Conservation (phyloP, 2,888 invertebrate genomes). For the Spatulosminthurus flaviceps region DNA sequence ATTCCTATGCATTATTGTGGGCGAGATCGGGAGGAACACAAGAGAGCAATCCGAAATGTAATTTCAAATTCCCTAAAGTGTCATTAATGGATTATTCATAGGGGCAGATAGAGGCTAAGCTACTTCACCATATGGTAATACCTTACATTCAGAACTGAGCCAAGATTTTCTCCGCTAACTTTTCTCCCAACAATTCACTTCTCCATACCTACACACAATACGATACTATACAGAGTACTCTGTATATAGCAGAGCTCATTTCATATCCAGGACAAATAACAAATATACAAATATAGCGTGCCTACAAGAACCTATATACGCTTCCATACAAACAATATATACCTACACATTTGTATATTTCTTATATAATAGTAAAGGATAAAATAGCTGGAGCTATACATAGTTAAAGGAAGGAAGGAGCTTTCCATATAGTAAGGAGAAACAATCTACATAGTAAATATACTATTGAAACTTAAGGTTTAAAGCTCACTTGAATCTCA, state of each 20-base stretch:
- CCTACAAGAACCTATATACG: no score
- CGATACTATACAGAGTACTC: no score
- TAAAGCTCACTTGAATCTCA: constrained; percentile 25
- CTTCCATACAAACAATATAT: no score
- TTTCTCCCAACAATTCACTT: background rate
- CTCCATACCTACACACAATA: background rate
- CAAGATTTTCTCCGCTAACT: constrained; percentile 18
- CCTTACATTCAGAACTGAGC: background rate
- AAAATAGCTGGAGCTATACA: background rate
- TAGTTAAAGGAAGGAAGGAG: background rate
- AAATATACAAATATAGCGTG: no score
- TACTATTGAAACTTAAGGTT: constrained; percentile 27
- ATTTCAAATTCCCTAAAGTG: constrained; percentile 45
- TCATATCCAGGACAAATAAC: no score
- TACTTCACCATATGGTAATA: constrained; percentile 10
- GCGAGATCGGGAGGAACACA: constrained; percentile 35
- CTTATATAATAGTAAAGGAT: background rate
- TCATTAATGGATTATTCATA: constrained; percentile 40
- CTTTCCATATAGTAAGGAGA: background rate
- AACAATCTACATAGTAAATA: constrained; percentile 10
- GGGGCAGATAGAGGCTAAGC: constrained; percentile 19
- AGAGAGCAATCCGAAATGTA: constrained; percentile 42
- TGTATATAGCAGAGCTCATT: no score
- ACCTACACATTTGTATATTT: background rate
- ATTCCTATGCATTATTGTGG: constrained; percentile 23